A percentile compares a stretch with the other conserved stretches of the same genome.
These are phyloP conservation scores for Sialia sialis DNA, from an alignment of 2,113 vertebrate genomes.

Conservation along the genomic window DNA sequence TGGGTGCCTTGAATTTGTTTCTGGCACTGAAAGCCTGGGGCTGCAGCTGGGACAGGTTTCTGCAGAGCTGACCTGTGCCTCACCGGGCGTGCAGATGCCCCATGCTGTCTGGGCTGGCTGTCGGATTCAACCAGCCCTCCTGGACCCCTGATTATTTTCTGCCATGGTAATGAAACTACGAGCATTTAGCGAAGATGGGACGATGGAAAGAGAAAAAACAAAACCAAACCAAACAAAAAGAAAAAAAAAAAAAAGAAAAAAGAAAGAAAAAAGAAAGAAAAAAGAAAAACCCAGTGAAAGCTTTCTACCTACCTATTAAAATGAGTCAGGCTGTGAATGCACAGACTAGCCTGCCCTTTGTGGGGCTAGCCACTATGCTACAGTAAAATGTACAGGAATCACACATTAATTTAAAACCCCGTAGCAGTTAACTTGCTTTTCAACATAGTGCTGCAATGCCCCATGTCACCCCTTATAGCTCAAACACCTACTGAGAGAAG, in stretches of 20 bases:
- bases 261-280: slow-evolving; percentile 6
- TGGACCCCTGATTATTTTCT: slow-evolving; percentile 72
- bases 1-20: slow-evolving; percentile 6
- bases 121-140: slow-evolving; percentile 62
- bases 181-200: slow-evolving; percentile 46
- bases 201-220: slow-evolving; percentile 12
- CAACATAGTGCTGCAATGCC: slow-evolving; percentile 63
- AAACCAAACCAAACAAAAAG: not conserved
- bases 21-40: slow-evolving; percentile 43
- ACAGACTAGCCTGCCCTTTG: slow-evolving; percentile 60
- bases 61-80: slow-evolving; percentile 16
- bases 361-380: slow-evolving; percentile 75
- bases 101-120: slow-evolving; percentile 33
- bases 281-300: slow-evolving; percentile 69
- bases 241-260: not conserved
- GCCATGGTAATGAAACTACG: slow-evolving; percentile 56
- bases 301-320: slow-evolving; percentile 76
- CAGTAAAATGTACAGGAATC: slow-evolving; percentile 75
- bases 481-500: slow-evolving; percentile 63
- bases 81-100: not conserved
- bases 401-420: slow-evolving; percentile 74
- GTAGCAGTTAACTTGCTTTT: slow-evolving; percentile 61
- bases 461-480: slow-evolving; percentile 28
- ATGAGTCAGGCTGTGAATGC: slow-evolving; percentile 68
- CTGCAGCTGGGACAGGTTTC: slow-evolving; percentile 24